Base-by-base conservation (phyloP, 2,113 vertebrate genomes). In the Cynoglossus semilaevis region DNA sequence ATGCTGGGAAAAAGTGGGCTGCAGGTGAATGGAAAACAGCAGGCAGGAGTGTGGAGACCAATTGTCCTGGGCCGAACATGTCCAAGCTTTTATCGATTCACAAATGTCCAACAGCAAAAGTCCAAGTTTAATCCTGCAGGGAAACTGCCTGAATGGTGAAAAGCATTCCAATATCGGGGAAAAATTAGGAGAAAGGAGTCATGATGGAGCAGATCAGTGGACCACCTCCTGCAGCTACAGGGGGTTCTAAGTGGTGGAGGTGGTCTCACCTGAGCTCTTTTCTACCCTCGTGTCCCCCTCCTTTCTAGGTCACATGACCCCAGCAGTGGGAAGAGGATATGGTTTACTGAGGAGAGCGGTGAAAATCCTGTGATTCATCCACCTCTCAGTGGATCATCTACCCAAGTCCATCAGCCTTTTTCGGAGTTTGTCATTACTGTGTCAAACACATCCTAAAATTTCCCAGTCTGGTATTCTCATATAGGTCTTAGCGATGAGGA, bases 41-140 rank as follows among this genome's bases (percentile, higher is more conserved):
- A 43, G 91, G 81, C 36, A 89, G 73, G 13, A 91, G 82, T 46
- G 89, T 75, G 1, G 92, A 88, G 37, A 92, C 63, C 67, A 90
- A 79, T 36, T 91, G 89, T 12, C 88, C 83, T 1, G 91, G 69
- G 61, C 87, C 78, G 65, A 92, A 93, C 92, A 93, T 93, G 70
- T 78, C 85, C 77, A 59, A 51, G 40, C 6, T 40, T 51, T 51
- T 43, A 41, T 40, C 16, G 60, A 54, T 72, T 74, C 66, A 70
- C 37, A 29, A 29, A 29, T 29, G 22, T 5, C 38, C 41, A 55
- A 57, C 22, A 0, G 41, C 42, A 29, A 29, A 29, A 4, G 61
- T 50, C 74, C 63, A 50, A 50, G 49, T 13, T 48, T 49, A 52
- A 14, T 55, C 55, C 58, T 59, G 74, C 19, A 57, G 36, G 45